Conservation (phyloP, 2,113 vertebrate species). For the Lepidothrix coronata region DNA sequence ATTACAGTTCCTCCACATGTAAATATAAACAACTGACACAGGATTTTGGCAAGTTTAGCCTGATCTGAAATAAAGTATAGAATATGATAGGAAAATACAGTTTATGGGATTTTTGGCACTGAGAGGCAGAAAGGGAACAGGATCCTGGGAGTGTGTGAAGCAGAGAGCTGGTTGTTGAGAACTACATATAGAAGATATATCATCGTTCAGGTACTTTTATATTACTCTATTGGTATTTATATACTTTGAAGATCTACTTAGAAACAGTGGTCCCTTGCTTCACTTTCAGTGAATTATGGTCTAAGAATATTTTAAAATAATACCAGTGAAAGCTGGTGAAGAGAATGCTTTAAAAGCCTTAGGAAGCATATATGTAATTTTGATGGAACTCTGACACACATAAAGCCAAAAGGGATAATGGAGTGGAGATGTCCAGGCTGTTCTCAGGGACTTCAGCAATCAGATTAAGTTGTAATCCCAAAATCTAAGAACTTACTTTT, state of each 20-base stretch:
- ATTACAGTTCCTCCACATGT: neutral
- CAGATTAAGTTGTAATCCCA: neutral
- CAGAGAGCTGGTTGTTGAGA: neutral
- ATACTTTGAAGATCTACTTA: neutral
- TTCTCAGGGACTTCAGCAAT: neutral
- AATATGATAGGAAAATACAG: neutral
- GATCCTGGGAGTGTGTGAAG: neutral
- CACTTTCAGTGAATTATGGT: neutral
- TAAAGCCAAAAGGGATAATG: neutral
- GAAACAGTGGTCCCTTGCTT: neutral
- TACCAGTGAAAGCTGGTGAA: neutral
- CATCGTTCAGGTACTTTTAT: neutral
- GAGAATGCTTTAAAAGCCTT: neutral
- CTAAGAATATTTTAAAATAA: neutral
- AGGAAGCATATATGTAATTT: neutral
- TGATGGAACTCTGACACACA: neutral
- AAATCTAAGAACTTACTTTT: slow-evolving; percentile 11
- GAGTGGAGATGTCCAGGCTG: neutral
- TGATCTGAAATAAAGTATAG: neutral
- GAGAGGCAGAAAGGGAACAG: neutral
- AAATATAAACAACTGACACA: neutral
- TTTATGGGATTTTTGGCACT: neutral
- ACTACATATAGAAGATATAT: neutral
- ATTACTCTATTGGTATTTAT: neutral
- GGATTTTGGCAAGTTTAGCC: neutral